Evolutionary conservation across 2,888 invertebrate genomes (phyloP), one percentile per base, ranked within the genome.

Genomic region (Idaea dimidiata): DNA sequence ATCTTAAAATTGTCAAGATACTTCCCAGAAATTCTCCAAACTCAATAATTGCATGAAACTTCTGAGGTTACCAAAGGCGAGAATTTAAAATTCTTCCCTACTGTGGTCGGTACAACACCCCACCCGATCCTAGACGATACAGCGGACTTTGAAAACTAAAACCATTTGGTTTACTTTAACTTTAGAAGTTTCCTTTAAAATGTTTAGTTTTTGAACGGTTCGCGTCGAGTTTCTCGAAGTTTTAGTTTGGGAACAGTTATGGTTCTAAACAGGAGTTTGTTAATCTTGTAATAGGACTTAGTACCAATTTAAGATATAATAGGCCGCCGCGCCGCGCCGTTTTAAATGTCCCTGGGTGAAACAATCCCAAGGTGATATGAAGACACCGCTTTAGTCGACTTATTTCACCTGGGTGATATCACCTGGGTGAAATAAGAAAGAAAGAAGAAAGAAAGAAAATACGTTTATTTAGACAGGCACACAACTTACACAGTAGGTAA

Each of bases 41-140:
- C 43, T 14, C 6, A 43, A 43, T 14, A 43, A 43, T 43, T 43
- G 43, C 43, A 43, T 43, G 43, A 59, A 64, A 61, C 61, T 61
- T 59, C 18, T 59, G 14, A 63, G 56, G 56, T 56, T 17, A 63
- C 59, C 59, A 57, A 17, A 63, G 63, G 61, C 64, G 64, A 57
- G 59, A 61, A 59, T 64, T 61, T 55, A 59, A 61, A 61, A 64
- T 64, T 64, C 61, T 59, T 61, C 55, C 5, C 24, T 24, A 57
- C 59, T 64, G 64, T 33, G 64, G 64, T 64, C 17, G 56, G 1
- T 17, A 56, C 7, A 56, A 18, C 56, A 5, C 56, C 17, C 18
- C 14, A 56, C 17, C 54, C 54, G 17, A 56, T 18, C 14, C 56
- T 14, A 14, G 18, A 17, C 18, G 18, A 14, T 43, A 8, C 14